Base-by-base conservation (phyloP, 2,113 vertebrate genomes). In the Lota lota region DNA sequence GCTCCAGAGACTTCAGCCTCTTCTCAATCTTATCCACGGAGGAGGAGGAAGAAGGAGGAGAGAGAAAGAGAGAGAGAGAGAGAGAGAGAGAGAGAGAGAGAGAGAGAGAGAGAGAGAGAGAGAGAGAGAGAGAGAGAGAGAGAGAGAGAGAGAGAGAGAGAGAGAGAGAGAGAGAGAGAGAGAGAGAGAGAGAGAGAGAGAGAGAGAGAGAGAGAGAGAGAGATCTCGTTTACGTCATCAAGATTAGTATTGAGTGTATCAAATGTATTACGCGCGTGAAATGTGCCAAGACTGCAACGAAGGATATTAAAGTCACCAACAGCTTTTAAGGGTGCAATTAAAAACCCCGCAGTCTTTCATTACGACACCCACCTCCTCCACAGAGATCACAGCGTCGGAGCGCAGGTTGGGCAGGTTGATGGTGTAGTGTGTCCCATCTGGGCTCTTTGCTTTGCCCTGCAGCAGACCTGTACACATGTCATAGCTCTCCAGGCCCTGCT, bases 401-500 rank as follows among this genome's bases (percentile, higher is more conserved):
- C 93, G 91, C 1, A 99, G 93, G 69, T 99, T 99, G 14, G 96
- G 97, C 72, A 99, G 76, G 5, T 88, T 82, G 72, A 99, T 90
- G 8, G 93, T 70, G 76, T 80, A 90, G n/a, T 80, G 57, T 59
- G 84, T 90, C 14, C 89, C 92, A 1, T 85, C 85, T 2, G 86
- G 75, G 5, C 75, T 77, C 40, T 88, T 85, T 17, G 84, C 81
- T 21, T 90, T 85, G 77, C 81, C 94, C 83, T 95, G 96, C 5
- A 99, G 89, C 77, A 96, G 87, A 47, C 95, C 94, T 1, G 91
- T 92, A 74, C 97, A 99, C 66, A 98, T 89, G 61, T 97, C 96
- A 47, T 98, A 99, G 88, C 96, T 96, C 72, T 99, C 97, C 64
- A 96, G 85, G 1, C 96, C 96, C 77, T 95, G 92, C n/a, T 99